Evolutionary conservation across 2,113 vertebrate genomes (phyloP), one percentile per base, ranked within the genome.

Genomic region (Lonchura striata): DNA sequence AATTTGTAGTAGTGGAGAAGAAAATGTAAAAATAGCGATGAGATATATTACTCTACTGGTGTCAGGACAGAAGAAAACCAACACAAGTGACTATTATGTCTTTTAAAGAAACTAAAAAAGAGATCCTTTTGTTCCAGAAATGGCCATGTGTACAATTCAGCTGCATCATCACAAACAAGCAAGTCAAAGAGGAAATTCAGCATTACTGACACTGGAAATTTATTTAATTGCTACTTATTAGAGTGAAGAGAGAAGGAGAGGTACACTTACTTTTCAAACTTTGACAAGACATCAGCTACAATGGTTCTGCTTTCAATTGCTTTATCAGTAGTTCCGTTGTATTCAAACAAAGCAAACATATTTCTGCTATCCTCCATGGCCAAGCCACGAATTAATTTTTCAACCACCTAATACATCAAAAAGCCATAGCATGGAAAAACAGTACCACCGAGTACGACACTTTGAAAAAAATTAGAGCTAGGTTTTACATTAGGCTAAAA

Each of bases 341-440:
- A 98, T 93, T 99, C 99, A 59, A 99, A 99, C 95, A 99, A 97
- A 60, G 99, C 99, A 39, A 99, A 99, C 99, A 99, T 99, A 97
- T 99, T 99, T 97, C 98, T 98, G 98, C 99, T 99, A 92, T 99
- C 98, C 97, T 99, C 99, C 99, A 99, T 99, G 75, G 98, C 99
- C 81, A 99, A 97, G 31, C 99, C 99, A 5, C 99, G 98, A 96
- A 99, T 98, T 96, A 99, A 97, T 97, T 99, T 99, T 97, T 99
- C 99, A 95, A 99, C 99, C 97, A 99, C 99, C 99, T 99, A 96
- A 24, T 97, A 75, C 21, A 28, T 31, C 49, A 76, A 64, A 60
- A 90, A 85, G 46, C 1, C 39, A 25, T 15, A 44, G 64, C 50
- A 90, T 6, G 20, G 64, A 81, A n/a, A 92, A 79, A 37, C 42